Percentiles rank a stretch among this genome's conserved stretches.
phyloP scores from a whole-genome alignment of 2,797 vertebrate genomes.

The Hyperoplus immaculatus region DNA sequence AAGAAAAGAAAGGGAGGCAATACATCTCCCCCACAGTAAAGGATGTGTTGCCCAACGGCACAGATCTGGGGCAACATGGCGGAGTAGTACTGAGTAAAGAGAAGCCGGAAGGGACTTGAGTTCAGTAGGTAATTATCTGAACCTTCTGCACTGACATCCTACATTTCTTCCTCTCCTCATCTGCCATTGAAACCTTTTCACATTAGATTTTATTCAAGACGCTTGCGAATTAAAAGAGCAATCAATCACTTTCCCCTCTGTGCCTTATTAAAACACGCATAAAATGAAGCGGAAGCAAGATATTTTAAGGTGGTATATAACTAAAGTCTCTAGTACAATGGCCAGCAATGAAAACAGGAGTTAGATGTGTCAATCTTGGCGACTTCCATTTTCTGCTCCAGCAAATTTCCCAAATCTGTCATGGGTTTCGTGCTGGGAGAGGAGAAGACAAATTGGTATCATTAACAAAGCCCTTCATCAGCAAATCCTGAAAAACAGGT shows the following conservation, averaged over 20 bases:
- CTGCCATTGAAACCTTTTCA: conserved; percentile 38
- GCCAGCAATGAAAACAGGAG: neutral
- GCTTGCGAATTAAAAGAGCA: conserved; percentile 38
- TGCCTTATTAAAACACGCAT: conserved; percentile 26
- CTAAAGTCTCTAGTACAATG: conserved; percentile 2
- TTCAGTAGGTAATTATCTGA: conserved; percentile 63
- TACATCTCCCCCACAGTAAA: conserved; percentile 41
- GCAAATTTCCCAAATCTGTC: conserved; percentile 46
- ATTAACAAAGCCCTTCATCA: conserved; percentile 60
- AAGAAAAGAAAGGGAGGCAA: conserved; percentile 23
- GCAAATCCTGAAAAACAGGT: conserved; percentile 42
- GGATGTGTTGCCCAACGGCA: conserved; percentile 48
- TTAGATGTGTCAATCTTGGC: conserved; percentile 37
- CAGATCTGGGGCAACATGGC: conserved; percentile 78
- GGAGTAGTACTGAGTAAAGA: conserved; percentile 58
- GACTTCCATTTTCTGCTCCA: conserved; percentile 53
- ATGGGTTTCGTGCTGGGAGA: conserved; percentile 14
- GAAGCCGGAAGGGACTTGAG: conserved; percentile 55
- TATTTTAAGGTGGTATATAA: neutral
- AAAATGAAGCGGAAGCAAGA: neutral
- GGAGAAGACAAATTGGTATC: conserved; percentile 49
- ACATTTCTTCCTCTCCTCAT: conserved; percentile 46
- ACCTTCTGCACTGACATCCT: conserved; percentile 43
- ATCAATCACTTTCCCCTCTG: neutral
- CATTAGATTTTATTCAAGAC: conserved; percentile 25